Evolutionary conservation across 2,888 invertebrate species (phyloP).

Genomic region (Chrysotoxum bicinctum): DNA sequence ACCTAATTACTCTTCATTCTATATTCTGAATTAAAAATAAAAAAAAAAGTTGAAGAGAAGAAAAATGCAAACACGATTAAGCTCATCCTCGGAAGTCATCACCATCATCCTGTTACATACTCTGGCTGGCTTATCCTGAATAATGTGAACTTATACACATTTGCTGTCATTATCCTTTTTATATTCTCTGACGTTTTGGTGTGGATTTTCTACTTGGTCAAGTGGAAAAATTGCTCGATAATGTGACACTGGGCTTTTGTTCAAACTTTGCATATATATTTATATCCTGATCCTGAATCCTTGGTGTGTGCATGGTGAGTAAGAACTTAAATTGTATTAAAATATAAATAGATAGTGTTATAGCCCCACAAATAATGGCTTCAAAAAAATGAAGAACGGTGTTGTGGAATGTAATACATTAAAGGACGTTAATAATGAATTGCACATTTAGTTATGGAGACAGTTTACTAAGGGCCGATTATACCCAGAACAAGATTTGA

Average conservation of each 20-base stretch:
- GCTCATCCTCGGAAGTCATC: conserved; percentile 12
- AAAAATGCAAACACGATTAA: conserved; percentile 25
- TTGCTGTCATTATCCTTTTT: conserved; percentile 23
- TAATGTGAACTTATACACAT: background rate
- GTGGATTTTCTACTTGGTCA: conserved; percentile 42
- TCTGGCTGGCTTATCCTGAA: conserved; percentile 3
- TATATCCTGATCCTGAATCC: background rate
- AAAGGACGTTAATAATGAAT: too few species aligned
- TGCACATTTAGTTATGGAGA: too few species aligned
- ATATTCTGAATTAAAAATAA: background rate
- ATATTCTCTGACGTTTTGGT: conserved; percentile 8
- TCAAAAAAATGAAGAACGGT: too few species aligned
- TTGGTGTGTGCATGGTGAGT: background rate
- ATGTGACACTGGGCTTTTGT: conserved; percentile 30
- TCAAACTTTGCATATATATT: background rate
- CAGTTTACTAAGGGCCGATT: too few species aligned
- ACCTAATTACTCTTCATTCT: conserved; percentile 16
- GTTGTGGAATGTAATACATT: too few species aligned
- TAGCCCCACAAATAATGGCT: too few species aligned
- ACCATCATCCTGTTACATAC: background rate
- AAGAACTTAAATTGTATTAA: background rate
- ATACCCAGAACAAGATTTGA: too few species aligned
- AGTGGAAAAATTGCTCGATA: conserved; percentile 46
- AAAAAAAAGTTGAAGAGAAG: background rate
- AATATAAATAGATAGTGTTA: background rate